A percentile compares a stretch with the other conserved stretches of the same genome.
These are phyloP conservation scores for Tetramorium parvispinum DNA, from an alignment of 1,140 invertebrate genomes.

Conservation along the genomic window DNA sequence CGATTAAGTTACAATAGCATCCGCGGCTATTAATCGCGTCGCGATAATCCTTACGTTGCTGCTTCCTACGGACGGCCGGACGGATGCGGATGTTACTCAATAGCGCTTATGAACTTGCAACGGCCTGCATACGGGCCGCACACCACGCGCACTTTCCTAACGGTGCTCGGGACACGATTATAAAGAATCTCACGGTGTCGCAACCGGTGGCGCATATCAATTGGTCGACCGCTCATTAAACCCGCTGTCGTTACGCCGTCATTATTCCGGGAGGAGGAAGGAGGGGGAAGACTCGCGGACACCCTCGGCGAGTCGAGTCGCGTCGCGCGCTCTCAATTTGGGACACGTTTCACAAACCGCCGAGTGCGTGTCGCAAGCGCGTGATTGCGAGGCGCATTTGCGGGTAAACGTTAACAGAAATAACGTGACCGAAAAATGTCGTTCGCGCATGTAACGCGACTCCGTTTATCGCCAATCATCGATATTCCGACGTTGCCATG, in stretches of 20 bases:
- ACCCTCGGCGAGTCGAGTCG: background rate
- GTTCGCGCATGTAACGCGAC: constrained; percentile 17
- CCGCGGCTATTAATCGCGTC: constrained; percentile 2
- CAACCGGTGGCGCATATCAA: constrained; percentile 56
- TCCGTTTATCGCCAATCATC: background rate
- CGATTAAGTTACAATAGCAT: constrained; percentile 30
- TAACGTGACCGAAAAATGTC: background rate
- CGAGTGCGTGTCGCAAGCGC: constrained; percentile 44
- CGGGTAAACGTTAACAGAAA: constrained; percentile 21
- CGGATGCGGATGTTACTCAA: constrained; percentile 55
- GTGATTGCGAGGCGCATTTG: constrained; percentile 19
- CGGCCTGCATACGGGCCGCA: constrained; percentile 11
- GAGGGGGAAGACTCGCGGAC: background rate
- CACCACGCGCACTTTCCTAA: constrained; percentile 32
- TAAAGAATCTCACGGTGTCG: constrained; percentile 46
- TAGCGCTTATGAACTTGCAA: constrained; percentile 52
- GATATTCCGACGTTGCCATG: background rate
- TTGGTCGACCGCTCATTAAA: constrained; percentile 33
- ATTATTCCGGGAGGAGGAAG: background rate
- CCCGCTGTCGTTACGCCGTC: constrained; percentile 24
- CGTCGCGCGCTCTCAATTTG: constrained; percentile 42
- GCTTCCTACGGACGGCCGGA: constrained; percentile 23
- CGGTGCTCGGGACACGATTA: constrained; percentile 42
- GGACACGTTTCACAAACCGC: constrained; percentile 27
- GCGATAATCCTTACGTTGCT: constrained; percentile 25